A percentile compares a stretch with the other conserved stretches of the same genome.
phyloP scores from a whole-genome alignment of 2,888 invertebrate genomes.

The Microdon myrmicae region DNA sequence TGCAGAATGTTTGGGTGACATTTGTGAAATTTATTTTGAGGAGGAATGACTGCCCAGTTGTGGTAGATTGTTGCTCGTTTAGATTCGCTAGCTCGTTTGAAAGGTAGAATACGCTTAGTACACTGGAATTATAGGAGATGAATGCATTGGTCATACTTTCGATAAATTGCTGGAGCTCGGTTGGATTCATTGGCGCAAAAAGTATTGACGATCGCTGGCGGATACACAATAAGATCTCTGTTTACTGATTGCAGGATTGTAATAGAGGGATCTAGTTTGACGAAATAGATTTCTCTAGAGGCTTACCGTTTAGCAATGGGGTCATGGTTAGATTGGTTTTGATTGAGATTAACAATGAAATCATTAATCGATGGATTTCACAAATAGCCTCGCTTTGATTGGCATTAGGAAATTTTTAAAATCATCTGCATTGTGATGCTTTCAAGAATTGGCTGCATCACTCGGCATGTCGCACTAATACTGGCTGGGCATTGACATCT shows the following conservation, averaged over 20 bases:
- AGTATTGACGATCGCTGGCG: conserved; percentile 32
- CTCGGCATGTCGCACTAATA: too few relatives aligned
- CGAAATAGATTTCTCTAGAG: conserved; percentile 47
- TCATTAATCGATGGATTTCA: conserved; percentile 48
- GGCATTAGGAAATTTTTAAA: conserved; percentile 36
- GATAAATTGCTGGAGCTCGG: conserved; percentile 49
- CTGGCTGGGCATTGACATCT: too few relatives aligned
- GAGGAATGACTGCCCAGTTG: conserved; percentile 11
- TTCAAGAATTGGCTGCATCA: too few relatives aligned
- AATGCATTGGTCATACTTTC: conserved; percentile 50
- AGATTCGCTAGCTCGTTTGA: conserved; percentile 44
- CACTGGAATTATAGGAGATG: conserved; percentile 28
- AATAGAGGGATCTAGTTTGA: conserved; percentile 44
- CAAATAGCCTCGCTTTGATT: conserved; percentile 25
- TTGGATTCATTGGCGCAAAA: conserved; percentile 45
- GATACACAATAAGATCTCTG: conserved; percentile 50
- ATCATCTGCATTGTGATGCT: conserved; percentile 36
- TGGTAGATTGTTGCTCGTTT: too few relatives aligned
- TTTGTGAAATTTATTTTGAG: conserved; percentile 46
- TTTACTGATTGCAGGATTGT: conserved; percentile 47
- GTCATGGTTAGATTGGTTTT: conserved; percentile 50
- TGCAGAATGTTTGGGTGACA: conserved; percentile 40
- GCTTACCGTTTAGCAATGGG: conserved; percentile 44
- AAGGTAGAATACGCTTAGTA: conserved; percentile 41
- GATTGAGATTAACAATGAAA: conserved; percentile 47